Conservation (phyloP, 2,797 vertebrate genomes). For the Merluccius polli region DNA sequence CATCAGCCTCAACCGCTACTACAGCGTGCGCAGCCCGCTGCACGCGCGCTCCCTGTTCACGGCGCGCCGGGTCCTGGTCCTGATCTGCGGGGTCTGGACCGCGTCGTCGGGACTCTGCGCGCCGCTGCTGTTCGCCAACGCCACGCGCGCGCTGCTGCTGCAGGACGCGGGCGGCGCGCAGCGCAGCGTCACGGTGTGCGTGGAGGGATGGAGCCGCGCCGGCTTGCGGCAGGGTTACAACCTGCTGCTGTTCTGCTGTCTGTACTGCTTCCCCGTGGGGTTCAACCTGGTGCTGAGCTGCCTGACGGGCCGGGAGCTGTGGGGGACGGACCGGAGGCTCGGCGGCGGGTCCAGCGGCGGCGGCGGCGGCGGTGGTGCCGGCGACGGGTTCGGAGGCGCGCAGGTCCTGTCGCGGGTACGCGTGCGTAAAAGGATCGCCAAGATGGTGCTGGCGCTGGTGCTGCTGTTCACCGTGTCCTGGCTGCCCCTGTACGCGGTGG, state of each 20-base stretch:
- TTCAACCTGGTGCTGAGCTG: constrained; percentile 65
- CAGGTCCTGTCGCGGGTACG: constrained; percentile 47
- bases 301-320: constrained; percentile 56
- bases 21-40: constrained; percentile 65
- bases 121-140: constrained; percentile 63
- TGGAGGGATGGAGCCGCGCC: constrained; percentile 62
- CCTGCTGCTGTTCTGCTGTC: constrained; percentile 61
- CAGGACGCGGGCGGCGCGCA: constrained; percentile 35
- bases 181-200: constrained; percentile 53
- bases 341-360: no score
- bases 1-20: constrained; percentile 67
- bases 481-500: constrained; percentile 63
- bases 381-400: constrained; percentile 29
- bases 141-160: constrained; percentile 52
- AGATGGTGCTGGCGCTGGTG: constrained; percentile 67
- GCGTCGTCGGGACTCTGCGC: constrained; percentile 57
- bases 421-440: constrained; percentile 62
- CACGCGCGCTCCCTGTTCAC: constrained; percentile 62
- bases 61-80: constrained; percentile 43
- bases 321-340: constrained; percentile 40
- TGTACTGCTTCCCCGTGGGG: constrained; percentile 63
- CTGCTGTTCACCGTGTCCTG: constrained; percentile 69
- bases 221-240: constrained; percentile 62
- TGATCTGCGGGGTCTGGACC: constrained; percentile 62
- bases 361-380: no score